A percentile compares a stretch with the other conserved stretches of the same genome.
These are phyloP conservation scores for Astreopora myriophthalma DNA, from an alignment of 64 coral and sea anemone species.

Conservation along the genomic window DNA sequence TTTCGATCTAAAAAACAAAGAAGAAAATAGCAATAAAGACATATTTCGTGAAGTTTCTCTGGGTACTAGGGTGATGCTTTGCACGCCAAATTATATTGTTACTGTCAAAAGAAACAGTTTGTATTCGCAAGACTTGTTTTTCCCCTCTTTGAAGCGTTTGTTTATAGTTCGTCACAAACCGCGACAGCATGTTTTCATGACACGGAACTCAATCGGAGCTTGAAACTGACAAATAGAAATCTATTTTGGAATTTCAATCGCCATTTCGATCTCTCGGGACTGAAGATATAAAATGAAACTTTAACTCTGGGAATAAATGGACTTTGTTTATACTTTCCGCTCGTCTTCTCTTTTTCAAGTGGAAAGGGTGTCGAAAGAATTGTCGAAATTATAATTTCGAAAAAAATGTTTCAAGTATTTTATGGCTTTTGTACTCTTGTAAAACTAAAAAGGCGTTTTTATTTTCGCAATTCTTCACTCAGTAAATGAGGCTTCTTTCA, in stretches of 20 bases:
- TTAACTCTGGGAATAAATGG: not conserved
- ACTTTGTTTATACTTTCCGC: not conserved
- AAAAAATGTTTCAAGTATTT: not conserved
- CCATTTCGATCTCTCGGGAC: conserved; percentile 25
- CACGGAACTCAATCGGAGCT: conserved; percentile 25
- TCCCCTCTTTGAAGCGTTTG: not conserved
- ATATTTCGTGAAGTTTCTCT: conserved; percentile 11
- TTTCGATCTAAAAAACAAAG: not conserved
- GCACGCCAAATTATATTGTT: not conserved
- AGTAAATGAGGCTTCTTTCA: not conserved
- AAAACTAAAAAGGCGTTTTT: not conserved
- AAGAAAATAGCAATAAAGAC: not conserved
- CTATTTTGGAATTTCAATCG: conserved; percentile 26
- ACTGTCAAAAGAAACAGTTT: not conserved
- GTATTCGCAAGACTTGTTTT: conserved; percentile 9
- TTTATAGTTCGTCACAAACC: not conserved
- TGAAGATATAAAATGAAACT: conserved; percentile 7
- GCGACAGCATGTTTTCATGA: conserved; percentile 41
- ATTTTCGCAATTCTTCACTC: not conserved
- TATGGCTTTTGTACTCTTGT: not conserved
- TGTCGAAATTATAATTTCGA: no score
- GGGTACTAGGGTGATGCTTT: conserved; percentile 12
- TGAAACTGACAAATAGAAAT: conserved; percentile 11
- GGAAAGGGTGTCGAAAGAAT: not conserved
- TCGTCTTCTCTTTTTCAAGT: not conserved